phyloP scores from a whole-genome alignment of 1,140 invertebrate genomes.

The Leptinotarsa lineolata region DNA sequence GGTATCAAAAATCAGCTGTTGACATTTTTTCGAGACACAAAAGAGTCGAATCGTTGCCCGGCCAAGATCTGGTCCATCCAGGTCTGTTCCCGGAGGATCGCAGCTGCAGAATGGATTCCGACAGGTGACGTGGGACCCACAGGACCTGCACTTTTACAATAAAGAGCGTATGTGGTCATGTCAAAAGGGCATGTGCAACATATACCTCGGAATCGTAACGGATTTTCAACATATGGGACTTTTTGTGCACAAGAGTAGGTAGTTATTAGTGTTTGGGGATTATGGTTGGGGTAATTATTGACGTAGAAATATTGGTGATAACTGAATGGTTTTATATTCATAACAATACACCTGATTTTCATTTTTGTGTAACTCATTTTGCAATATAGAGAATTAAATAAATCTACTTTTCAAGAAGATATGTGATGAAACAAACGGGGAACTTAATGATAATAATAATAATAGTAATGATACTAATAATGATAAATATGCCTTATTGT shows the following conservation, averaged over 20 bases:
- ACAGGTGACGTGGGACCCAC: slow-evolving; percentile 11
- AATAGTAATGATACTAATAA: no score
- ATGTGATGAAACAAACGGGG: no score
- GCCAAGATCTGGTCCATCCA: not conserved
- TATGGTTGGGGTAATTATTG: not conserved
- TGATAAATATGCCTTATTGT: no score
- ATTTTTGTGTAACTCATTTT: no score
- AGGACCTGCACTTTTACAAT: slow-evolving; percentile 14
- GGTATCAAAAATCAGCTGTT: slow-evolving; percentile 14
- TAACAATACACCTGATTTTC: no score
- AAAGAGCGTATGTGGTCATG: slow-evolving; percentile 5
- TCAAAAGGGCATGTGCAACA: slow-evolving; percentile 18
- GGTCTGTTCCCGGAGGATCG: slow-evolving; percentile 10
- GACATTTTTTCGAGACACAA: slow-evolving; percentile 14
- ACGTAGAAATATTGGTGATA: no score
- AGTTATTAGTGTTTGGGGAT: not conserved
- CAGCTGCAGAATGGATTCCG: slow-evolving; percentile 12
- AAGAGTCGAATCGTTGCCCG: not conserved
- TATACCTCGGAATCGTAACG: slow-evolving; percentile 10
- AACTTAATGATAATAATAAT: no score
- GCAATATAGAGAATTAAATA: no score
- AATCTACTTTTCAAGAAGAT: no score
- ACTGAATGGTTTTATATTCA: no score
- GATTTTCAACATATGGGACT: slow-evolving; percentile 13
- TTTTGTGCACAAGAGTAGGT: not conserved